A percentile compares a stretch with the other conserved stretches of the same genome.
Conservation (phyloP, 2,113 vertebrate genomes). For the Spea bombifrons region DNA sequence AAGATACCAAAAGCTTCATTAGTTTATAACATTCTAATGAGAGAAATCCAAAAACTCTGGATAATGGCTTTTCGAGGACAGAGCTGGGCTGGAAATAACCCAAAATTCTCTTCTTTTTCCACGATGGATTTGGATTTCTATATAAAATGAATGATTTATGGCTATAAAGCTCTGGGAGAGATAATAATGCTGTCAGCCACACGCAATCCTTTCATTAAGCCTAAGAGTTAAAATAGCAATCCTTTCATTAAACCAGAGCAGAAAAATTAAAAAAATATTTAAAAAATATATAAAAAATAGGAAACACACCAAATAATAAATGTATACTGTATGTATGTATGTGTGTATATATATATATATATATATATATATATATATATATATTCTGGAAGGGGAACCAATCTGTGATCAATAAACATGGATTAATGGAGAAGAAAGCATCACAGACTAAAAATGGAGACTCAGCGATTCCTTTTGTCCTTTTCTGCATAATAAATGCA, state of each 20-base stretch:
- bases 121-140: neutral
- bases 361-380: neutral
- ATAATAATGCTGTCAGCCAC: conserved; percentile 20
- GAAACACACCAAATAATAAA: neutral
- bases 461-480: conserved; percentile 45
- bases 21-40: too few relatives aligned
- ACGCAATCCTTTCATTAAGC: conserved; percentile 66
- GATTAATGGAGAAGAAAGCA: conserved; percentile 46
- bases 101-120: neutral
- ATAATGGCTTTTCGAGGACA: too few relatives aligned
- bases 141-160: neutral
- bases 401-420: conserved; percentile 51
- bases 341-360: too few relatives aligned
- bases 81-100: neutral
- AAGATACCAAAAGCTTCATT: too few relatives aligned
- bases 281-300: neutral
- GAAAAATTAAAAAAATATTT: conserved; percentile 59
- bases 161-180: neutral
- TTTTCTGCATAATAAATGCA: conserved; percentile 47
- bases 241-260: conserved; percentile 65
- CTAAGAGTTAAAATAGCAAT: conserved; percentile 51
- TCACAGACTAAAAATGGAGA: conserved; percentile 19
- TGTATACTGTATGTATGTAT: too few relatives aligned
- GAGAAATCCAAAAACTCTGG: too few relatives aligned
- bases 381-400: conserved; percentile 47